phyloP scores from a whole-genome alignment of 2,113 vertebrate species.

The Gnathonemus echidnorhynchus region DNA sequence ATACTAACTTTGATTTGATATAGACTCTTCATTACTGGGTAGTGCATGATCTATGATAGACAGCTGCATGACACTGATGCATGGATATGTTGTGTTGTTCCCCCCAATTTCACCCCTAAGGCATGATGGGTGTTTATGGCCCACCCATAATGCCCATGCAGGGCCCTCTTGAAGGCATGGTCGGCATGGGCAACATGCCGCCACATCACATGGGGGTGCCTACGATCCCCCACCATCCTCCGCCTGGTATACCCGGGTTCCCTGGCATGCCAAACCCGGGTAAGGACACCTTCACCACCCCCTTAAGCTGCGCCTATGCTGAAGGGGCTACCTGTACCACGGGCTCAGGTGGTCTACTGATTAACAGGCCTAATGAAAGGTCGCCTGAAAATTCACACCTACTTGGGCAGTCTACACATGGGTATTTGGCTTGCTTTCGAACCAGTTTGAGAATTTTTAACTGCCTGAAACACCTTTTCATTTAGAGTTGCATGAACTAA shows the following conservation, averaged over 20 bases:
- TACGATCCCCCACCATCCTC: conserved; percentile 85
- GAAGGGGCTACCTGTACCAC: conserved; percentile 57
- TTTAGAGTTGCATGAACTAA: conserved; percentile 22
- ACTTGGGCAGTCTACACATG: neutral
- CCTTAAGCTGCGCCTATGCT: conserved; percentile 54
- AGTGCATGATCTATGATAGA: conserved; percentile 82
- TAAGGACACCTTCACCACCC: conserved; percentile 68
- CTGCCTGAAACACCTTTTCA: neutral
- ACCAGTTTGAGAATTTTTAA: neutral
- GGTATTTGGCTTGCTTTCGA: neutral
- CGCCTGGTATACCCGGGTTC: conserved; percentile 87
- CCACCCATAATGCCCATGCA: conserved; percentile 95
- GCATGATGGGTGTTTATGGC: conserved; percentile 99
- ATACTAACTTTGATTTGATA: conserved; percentile 56
- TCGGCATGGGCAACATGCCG: conserved; percentile 96
- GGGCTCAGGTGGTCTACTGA: conserved; percentile 34
- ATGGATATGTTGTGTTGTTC: conserved; percentile 92
- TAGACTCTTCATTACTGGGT: conserved; percentile 53
- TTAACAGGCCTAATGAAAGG: conserved; percentile 14
- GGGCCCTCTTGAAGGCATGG: conserved; percentile 96
- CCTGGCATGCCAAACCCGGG: conserved; percentile 88
- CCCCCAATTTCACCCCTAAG: conserved; percentile 67
- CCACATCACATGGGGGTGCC: conserved; percentile 86
- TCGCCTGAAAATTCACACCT: conserved; percentile 10
- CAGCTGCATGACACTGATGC: conserved; percentile 83